Conservation (phyloP, 2,888 invertebrate species). For the Chrysolina haemoptera region DNA sequence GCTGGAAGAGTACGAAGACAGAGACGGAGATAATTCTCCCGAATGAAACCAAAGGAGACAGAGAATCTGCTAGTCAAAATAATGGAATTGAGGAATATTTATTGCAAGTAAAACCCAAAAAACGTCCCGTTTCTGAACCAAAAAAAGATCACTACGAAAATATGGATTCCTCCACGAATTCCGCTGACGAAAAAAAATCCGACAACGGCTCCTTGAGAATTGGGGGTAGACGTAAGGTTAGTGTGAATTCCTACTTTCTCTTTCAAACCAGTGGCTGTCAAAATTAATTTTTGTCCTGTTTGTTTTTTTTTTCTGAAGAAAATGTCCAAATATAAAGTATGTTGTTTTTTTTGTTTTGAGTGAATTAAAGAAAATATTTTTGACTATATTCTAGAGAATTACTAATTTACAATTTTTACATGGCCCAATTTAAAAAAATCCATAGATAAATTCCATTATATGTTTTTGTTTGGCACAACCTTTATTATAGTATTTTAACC, state of each 20-base stretch:
- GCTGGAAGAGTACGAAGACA: conserved; percentile 48
- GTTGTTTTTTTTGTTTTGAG: conserved; percentile 21
- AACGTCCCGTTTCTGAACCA: conserved; percentile 26
- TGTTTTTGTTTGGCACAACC: neutral
- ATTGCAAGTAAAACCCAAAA: conserved; percentile 45
- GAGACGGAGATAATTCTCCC: conserved; percentile 38
- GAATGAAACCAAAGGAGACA: conserved; percentile 42
- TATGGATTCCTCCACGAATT: conserved; percentile 55
- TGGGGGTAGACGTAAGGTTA: conserved; percentile 75
- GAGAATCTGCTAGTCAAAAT: conserved; percentile 34
- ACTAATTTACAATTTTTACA: no score
- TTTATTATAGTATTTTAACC: neutral
- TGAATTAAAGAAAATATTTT: conserved; percentile 1
- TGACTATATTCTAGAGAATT: neutral
- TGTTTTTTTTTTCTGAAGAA: conserved; percentile 17
- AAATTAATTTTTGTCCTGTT: conserved; percentile 32
- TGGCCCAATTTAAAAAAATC: no score
- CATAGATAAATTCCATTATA: no score
- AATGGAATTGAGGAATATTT: conserved; percentile 39
- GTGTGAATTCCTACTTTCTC: conserved; percentile 47
- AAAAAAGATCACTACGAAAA: conserved; percentile 53
- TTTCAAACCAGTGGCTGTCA: conserved; percentile 37
- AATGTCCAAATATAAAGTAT: conserved; percentile 52
- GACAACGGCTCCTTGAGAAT: conserved; percentile 69
- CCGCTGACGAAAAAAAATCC: conserved; percentile 56